Base-by-base conservation (phyloP, 2,113 vertebrate species). In the Cnemophilus loriae region DNA sequence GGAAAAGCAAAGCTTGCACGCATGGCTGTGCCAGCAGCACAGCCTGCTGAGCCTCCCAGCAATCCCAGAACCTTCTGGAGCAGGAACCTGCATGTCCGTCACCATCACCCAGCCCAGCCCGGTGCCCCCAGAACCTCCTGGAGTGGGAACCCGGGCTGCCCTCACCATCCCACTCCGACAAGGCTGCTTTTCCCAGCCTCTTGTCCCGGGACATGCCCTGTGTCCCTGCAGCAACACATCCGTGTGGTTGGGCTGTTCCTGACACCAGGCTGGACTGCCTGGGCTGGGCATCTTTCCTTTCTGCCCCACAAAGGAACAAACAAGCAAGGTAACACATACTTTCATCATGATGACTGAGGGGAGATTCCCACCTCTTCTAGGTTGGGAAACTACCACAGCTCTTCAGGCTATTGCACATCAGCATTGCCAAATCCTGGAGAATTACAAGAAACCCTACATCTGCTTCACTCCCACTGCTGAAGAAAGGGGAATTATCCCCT, bases 191-290 rank as follows among this genome's bases (percentile, higher is more conserved):
- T 28, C 13, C 56, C 27, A 2, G 4, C 30, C 35, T 30, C 17
- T 0, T 3, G 4, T 17, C 41, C 75, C 1, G 3, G 39, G 55
- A 37, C 8, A 1, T 1, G 39, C 28, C 1, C 28, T 0, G 5
- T 32, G 50, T 39, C 81, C 77, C 41, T 23, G 37, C 0, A 0
- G 50, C 53, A 83, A 46, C 84, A 52, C 41, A 1, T 17, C 53
- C 0, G 0, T 17, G 6, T 1, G 27, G 6, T 8, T 5, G 49
- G 26, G 4, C 11, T 16, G 32, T 32, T 33, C 39, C 33, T 19
- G 28, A 26, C 7, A 46, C 49, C 10, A n/a, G 1, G 23, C 16
- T 2, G 2, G 22, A 3, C 35, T 53, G 22, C 46, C 14, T 22
- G 49, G 17, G 13, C 26, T 32, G n/a, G 30, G 13, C 79, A 42